A percentile compares a stretch with the other conserved stretches of the same genome.
Conservation (phyloP, 2,113 vertebrate species). For the Corynorhinus townsendii region DNA sequence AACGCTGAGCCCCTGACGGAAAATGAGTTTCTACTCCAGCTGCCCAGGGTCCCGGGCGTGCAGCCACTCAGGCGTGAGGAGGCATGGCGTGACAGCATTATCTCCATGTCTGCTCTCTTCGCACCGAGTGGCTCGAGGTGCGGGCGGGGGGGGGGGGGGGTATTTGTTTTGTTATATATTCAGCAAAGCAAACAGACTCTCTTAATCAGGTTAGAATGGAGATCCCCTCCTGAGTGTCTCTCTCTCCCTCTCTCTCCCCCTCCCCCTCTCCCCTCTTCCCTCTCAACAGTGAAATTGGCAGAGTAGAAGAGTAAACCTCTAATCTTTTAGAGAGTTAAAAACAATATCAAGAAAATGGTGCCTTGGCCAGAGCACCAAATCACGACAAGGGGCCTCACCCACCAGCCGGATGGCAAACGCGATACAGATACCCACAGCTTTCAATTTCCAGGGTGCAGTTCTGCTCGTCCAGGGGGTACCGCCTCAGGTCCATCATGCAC, state of each 20-base stretch:
- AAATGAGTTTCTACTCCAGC: slow-evolving; percentile 48
- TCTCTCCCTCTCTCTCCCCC: neutral
- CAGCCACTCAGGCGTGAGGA: slow-evolving; percentile 62
- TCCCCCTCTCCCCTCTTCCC: neutral
- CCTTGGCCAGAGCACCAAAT: neutral
- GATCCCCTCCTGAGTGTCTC: neutral
- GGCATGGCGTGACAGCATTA: slow-evolving; percentile 66
- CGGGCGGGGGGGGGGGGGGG: too few species aligned
- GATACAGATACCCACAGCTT: slow-evolving; percentile 90
- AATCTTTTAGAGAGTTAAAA: neutral
- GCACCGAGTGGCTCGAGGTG: slow-evolving; percentile 66
- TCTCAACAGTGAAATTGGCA: neutral
- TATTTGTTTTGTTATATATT: slow-evolving; percentile 37
- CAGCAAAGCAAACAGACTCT: slow-evolving; percentile 28
- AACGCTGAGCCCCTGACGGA: slow-evolving; percentile 44
- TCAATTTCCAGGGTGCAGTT: slow-evolving; percentile 99
- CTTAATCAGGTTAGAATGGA: slow-evolving; percentile 57
- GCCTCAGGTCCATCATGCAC: slow-evolving; percentile 99
- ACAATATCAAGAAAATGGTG: neutral
- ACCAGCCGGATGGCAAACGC: neutral
- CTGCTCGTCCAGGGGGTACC: slow-evolving; percentile 93
- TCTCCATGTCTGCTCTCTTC: slow-evolving; percentile 47
- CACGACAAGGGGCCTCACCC: neutral
- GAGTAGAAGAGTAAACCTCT: neutral
- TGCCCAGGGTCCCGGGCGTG: slow-evolving; percentile 12